phyloP scores from a whole-genome alignment of 2,797 vertebrate species.

The Forpus xanthops region DNA sequence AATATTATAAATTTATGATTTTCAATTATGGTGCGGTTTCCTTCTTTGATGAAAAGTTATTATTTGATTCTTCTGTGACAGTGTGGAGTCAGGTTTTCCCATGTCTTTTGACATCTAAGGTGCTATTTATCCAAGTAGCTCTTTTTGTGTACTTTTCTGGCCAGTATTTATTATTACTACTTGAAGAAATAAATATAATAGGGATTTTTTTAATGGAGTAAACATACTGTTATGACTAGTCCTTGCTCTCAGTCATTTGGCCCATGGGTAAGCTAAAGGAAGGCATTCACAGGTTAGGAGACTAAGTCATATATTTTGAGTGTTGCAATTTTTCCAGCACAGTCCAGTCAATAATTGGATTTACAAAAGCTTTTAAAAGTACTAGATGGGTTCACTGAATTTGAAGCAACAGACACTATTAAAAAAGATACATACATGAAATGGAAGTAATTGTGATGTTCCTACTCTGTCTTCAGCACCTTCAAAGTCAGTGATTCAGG shows the following conservation, averaged over 20 bases:
- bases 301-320: background rate
- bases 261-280: background rate
- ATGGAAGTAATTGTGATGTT: background rate
- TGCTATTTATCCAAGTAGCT: background rate
- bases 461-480: background rate
- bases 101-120: background rate
- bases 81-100: background rate
- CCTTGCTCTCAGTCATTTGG: background rate
- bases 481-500: background rate
- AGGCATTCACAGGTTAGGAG: background rate
- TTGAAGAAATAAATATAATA: background rate
- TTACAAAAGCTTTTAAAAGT: background rate
- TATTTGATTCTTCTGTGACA: background rate
- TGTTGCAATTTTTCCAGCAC: background rate
- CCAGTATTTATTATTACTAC: background rate
- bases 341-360: background rate
- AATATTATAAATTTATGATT: background rate
- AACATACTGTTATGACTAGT: background rate
- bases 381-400: background rate
- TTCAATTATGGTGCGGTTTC: background rate
- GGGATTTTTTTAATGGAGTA: background rate
- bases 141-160: background rate
- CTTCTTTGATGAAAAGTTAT: background rate
- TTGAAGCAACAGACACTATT: background rate
- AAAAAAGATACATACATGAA: background rate